Evolutionary conservation across 2,888 invertebrate genomes (phyloP).

Genomic region (Papilio protenor): DNA sequence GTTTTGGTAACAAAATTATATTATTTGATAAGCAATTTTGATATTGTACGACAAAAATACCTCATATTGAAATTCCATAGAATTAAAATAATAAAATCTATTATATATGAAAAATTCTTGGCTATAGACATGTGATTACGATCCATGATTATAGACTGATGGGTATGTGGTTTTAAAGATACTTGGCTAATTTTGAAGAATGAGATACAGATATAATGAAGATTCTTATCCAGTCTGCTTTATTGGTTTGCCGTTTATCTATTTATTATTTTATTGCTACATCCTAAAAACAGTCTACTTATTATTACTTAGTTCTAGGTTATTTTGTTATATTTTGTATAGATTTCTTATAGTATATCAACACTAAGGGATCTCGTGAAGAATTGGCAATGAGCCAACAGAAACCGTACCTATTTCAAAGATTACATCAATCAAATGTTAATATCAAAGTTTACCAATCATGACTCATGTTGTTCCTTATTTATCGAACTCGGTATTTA

Average conservation of each 20-base stretch:
- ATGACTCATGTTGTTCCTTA: background rate
- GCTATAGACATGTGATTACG: too few relatives aligned
- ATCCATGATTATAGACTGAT: too few relatives aligned
- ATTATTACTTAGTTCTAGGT: too few relatives aligned
- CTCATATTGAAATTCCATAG: background rate
- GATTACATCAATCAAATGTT: slow-evolving; percentile 20
- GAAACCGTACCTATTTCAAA: background rate
- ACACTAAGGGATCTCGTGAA: background rate
- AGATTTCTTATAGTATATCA: too few relatives aligned
- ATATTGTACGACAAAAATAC: background rate
- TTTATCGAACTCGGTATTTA: background rate
- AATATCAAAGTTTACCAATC: slow-evolving; percentile 16
- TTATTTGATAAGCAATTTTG: too few relatives aligned
- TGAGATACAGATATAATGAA: background rate
- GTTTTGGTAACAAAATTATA: background rate
- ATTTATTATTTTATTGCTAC: background rate
- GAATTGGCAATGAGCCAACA: slow-evolving; percentile 7
- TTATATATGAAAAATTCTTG: too few relatives aligned
- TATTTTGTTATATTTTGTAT: too few relatives aligned
- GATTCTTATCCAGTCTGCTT: too few relatives aligned
- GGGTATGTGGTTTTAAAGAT: too few relatives aligned
- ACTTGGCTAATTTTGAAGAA: background rate
- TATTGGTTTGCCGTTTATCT: too few relatives aligned
- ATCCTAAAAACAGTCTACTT: too few relatives aligned
- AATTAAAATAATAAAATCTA: background rate